Conservation (phyloP, 2,113 vertebrate species). For the Cebidichthys violaceus region DNA sequence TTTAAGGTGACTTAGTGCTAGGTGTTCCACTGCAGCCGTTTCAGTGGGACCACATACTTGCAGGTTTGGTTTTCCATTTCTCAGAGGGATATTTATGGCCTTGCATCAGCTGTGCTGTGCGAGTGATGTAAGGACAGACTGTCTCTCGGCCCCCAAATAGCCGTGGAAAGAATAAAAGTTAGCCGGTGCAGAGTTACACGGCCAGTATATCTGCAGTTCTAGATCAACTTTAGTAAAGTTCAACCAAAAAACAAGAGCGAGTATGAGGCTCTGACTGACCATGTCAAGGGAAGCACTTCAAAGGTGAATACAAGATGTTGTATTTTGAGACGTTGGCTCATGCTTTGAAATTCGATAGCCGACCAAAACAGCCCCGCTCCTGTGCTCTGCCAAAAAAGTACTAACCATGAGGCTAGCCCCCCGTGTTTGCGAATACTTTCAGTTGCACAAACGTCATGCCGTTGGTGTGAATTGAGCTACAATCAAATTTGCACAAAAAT, state of each 20-base stretch:
- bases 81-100: slow-evolving; percentile 84
- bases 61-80: slow-evolving; percentile 76
- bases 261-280: slow-evolving; percentile 20
- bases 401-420: neutral
- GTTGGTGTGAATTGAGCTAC: neutral
- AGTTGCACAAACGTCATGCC: neutral
- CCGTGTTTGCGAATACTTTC: slow-evolving; percentile 9
- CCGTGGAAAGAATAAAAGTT: slow-evolving; percentile 80
- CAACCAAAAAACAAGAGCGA: slow-evolving; percentile 31
- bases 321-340: slow-evolving; percentile 50
- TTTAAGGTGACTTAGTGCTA: slow-evolving; percentile 70
- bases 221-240: slow-evolving; percentile 48
- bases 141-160: slow-evolving; percentile 76
- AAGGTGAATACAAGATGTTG: slow-evolving; percentile 48
- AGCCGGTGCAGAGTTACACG: slow-evolving; percentile 62
- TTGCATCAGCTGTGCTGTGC: slow-evolving; percentile 78
- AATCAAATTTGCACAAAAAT: slow-evolving; percentile 26
- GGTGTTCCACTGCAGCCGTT: slow-evolving; percentile 61
- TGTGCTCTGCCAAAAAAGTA: slow-evolving; percentile 43
- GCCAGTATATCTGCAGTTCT: slow-evolving; percentile 42
- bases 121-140: slow-evolving; percentile 79
- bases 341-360: slow-evolving; percentile 69
- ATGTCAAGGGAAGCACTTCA: slow-evolving; percentile 43
- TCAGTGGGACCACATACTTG: slow-evolving; percentile 43
- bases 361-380: slow-evolving; percentile 45